Base-by-base conservation (phyloP, 2,797 vertebrate genomes). In the Monodelphis domestica region DNA sequence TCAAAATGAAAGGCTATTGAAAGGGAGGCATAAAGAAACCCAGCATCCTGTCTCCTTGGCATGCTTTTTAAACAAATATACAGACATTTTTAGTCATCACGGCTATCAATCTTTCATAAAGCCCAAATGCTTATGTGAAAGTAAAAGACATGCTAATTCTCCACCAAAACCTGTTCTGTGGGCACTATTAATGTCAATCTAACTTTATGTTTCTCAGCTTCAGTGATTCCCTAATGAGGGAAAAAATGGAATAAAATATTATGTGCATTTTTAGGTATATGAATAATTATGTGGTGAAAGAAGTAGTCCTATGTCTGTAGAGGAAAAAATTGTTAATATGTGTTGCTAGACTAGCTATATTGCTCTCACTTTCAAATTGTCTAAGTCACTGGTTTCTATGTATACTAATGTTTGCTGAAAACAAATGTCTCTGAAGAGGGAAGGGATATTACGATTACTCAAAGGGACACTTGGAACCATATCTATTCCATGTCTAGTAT, bases 171-270 rank as follows among this genome's bases (percentile, higher is more conserved):
- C 17, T 93, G 53, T 88, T 89, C 17, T 17, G 1, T 55, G 95
- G 56, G 59, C 45, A 95, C 55, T 90, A 59, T 90, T 63, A 89
- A 92, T 95, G 38, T 90, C 91, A 63, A 3, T 93, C 6, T 91
- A 91, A 56, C 6, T 56, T 94, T 89, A 94, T 14, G 24, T 45
- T 78, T 78, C 91, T 95, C 56, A 98, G 78, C 87, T 97, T 97
- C 70, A 88, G 21, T 93, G 90, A 51, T 33, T 89, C 88, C 50
- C 91, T 95, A 96, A 95, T 92, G 90, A 92, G 94, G 88, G 95
- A 95, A 90, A 51, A 50, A 93, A 95, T 52, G 87, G 6, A 53
- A 95, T 91, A 38, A 4, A 2, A 30, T 21, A 92, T 57, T 95
- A 89, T 89, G 45, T 57, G 15, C 12, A 89, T 50, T 96, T 95